Base-by-base conservation (phyloP, 2,888 invertebrate genomes). In the Bimastos eiseni region DNA sequence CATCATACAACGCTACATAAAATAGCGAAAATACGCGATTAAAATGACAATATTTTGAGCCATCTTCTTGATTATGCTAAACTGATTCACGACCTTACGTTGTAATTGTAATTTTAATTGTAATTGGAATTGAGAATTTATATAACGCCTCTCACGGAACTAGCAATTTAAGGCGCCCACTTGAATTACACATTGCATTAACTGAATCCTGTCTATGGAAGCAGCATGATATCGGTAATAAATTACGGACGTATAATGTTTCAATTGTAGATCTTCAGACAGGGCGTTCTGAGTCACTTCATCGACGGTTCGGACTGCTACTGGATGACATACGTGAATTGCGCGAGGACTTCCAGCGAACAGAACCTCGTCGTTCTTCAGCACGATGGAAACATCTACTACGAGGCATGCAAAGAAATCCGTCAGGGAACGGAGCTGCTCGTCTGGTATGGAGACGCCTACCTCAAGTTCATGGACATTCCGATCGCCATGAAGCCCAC, bases 271-370 rank as follows among this genome's bases (percentile, higher is more conserved):
- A 93, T 94, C 33, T 94, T 94, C 90, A 93, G 93, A 90, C 93
- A 94, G 30, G 94, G 94, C 30, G 93, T 93, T 44, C 92, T 95
- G 41, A 94, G 94, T 89, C 94, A 94, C 90, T 95, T 94, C 92
- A 93, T 95, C 5, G 95, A 95, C 90, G 95, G 94, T 0, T 92
- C 94, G 24, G 94, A 94, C 1, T 93, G 93, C 8, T 92, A 93
- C n/a, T 95, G 95, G 95, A 94, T 95, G 95, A 94, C 94, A 0
- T 95, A 94, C 91, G 94, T 95, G 6, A 95, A 95, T 93, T 94
- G 94, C 91, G 95, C 95, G 37, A 93, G 95, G 34, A 94, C 94
- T 91, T 91, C 92, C 6, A 94, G 94, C 91, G 95, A 95, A 92
- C 95, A 95, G 93, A 95, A 95, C 92, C 93, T 95, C 13, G 93